Conservation (phyloP, 2,888 invertebrate species). For the Parnassius smintheus region DNA sequence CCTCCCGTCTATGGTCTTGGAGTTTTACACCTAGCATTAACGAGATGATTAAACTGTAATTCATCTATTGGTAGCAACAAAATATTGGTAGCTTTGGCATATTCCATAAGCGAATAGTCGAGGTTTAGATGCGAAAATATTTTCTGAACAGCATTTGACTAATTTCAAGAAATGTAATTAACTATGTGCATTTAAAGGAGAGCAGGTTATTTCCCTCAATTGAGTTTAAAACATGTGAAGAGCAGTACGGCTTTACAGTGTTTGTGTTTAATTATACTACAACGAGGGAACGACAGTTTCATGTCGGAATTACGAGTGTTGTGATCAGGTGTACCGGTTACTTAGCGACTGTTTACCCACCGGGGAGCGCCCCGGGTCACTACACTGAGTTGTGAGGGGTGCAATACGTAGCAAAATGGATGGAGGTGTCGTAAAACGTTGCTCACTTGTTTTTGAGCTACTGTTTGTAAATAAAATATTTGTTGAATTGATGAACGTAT, state of each 20-base stretch:
- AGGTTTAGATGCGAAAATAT: no score
- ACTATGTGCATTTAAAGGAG: neutral
- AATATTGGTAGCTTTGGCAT: no score
- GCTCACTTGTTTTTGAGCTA: no score
- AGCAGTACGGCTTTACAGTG: conserved; percentile 32
- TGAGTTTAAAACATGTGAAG: conserved; percentile 18
- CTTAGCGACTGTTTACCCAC: conserved; percentile 54
- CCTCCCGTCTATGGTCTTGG: no score
- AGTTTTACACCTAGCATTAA: no score
- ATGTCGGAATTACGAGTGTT: conserved; percentile 45
- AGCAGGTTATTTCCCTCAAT: neutral
- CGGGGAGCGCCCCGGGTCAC: conserved; percentile 60
- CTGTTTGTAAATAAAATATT: no score
- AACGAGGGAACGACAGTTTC: conserved; percentile 35
- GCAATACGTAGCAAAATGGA: conserved; percentile 38
- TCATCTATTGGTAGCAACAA: no score
- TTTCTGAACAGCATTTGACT: no score
- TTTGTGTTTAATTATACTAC: conserved; percentile 54
- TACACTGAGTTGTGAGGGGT: conserved; percentile 64
- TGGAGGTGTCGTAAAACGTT: conserved; percentile 37
- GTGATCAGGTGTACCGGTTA: conserved; percentile 63
- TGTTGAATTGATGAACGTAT: no score
- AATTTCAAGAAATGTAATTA: no score
- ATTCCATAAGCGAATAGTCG: no score
- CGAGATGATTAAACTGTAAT: no score